Conservation (phyloP, 2,113 vertebrate species). For the Pteropus alecto region DNA sequence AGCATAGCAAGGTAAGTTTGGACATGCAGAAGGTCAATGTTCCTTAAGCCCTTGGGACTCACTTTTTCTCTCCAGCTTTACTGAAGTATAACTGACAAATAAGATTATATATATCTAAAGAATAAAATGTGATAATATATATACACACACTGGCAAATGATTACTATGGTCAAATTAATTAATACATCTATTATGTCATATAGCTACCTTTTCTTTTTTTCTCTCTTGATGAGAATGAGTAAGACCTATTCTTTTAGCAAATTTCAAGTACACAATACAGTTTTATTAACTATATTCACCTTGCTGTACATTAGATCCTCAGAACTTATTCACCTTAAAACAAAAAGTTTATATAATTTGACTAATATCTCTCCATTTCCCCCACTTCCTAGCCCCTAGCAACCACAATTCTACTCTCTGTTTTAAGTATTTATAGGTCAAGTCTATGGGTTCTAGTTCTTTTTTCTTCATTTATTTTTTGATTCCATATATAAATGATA, state of each 20-base stretch:
- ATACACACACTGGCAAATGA: neutral
- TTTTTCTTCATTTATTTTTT: neutral
- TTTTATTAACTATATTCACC: neutral
- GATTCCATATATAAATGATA: neutral
- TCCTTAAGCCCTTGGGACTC: neutral
- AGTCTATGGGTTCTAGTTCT: neutral
- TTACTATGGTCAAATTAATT: neutral
- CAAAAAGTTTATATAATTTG: neutral
- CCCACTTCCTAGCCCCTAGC: too few species aligned
- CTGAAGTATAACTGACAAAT: neutral
- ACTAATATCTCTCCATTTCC: neutral
- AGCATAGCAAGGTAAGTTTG: neutral
- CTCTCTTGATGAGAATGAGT: neutral
- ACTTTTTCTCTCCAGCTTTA: neutral
- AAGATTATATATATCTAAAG: neutral
- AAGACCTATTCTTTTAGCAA: neutral
- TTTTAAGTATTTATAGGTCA: neutral
- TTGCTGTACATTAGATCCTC: neutral
- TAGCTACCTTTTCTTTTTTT: neutral
- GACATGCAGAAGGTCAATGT: neutral
- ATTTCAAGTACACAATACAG: neutral
- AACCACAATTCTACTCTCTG: neutral
- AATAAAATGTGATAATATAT: neutral
- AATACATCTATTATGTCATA: neutral
- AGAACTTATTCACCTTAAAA: neutral